Evolutionary conservation across 2,113 vertebrate species (phyloP).

Genomic region (Noturus placidus): DNA sequence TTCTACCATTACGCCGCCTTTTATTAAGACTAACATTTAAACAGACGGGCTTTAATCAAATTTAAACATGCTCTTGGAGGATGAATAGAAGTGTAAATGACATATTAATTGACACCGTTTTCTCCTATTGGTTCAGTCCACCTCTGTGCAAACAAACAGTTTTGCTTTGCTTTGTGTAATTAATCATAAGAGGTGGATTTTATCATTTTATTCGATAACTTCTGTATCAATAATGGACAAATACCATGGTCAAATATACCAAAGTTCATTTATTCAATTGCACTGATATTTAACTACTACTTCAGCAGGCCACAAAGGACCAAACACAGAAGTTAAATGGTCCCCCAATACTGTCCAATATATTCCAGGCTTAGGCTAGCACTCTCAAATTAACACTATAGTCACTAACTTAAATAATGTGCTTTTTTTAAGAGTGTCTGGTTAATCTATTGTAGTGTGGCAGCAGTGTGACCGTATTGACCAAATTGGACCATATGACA

Average conservation of each 20-base stretch:
- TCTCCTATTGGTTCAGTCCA: neutral
- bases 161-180: conserved; percentile 53
- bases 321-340: conserved; percentile 47
- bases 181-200: conserved; percentile 60
- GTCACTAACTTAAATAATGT: conserved; percentile 45
- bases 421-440: conserved; percentile 34
- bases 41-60: conserved; percentile 60
- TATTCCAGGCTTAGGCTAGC: neutral
- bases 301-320: conserved; percentile 48
- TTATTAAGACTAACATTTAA: conserved; percentile 66
- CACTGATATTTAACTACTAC: conserved; percentile 58
- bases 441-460: conserved; percentile 53
- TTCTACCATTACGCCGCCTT: conserved; percentile 70
- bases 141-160: conserved; percentile 52
- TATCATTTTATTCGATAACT: conserved; percentile 49
- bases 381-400: conserved; percentile 35
- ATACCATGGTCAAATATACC: conserved; percentile 58
- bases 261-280: conserved; percentile 60
- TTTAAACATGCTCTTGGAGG: conserved; percentile 51
- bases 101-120: conserved; percentile 52
- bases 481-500: conserved; percentile 59
- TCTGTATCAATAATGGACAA: conserved; percentile 61
- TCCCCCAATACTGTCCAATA: conserved; percentile 35
- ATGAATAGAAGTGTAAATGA: conserved; percentile 51
- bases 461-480: conserved; percentile 59